These are phyloP conservation scores for Drosophila ochracea DNA, from an alignment of 2,888 invertebrate species.

Conservation along the genomic window DNA sequence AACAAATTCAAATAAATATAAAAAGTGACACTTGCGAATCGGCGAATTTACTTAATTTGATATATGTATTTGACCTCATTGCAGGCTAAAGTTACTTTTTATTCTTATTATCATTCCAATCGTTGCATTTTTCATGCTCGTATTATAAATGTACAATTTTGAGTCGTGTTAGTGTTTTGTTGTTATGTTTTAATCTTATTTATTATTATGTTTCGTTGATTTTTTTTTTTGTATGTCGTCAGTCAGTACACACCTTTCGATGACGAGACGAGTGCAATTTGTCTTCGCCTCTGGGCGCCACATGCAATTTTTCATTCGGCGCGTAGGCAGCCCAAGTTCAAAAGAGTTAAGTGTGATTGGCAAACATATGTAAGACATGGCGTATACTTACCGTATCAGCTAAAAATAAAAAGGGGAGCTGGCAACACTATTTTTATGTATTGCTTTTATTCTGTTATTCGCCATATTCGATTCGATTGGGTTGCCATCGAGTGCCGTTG, in stretches of 20 bases:
- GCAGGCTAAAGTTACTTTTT: constrained; percentile 25
- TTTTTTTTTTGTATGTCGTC: constrained; percentile 13
- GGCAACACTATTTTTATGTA: not conserved
- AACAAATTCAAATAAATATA: constrained; percentile 64
- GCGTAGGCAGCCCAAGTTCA: constrained; percentile 71
- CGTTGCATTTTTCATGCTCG: constrained; percentile 38
- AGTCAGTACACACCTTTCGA: constrained; percentile 62
- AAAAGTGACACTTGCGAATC: constrained; percentile 75
- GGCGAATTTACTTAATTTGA: constrained; percentile 51
- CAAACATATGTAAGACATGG: constrained; percentile 54
- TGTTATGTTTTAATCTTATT: constrained; percentile 4
- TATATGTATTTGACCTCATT: constrained; percentile 74
- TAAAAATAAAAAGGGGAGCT: constrained; percentile 4
- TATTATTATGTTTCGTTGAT: constrained; percentile 1
- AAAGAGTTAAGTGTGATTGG: constrained; percentile 64
- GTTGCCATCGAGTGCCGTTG: constrained; percentile 24
- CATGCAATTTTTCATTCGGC: constrained; percentile 64
- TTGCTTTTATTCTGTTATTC: not conserved
- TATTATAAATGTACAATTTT: constrained; percentile 43
- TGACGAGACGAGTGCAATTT: constrained; percentile 73
- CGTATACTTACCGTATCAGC: constrained; percentile 51
- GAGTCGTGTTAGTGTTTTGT: constrained; percentile 18
- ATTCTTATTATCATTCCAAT: constrained; percentile 40
- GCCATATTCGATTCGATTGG: constrained; percentile 1
- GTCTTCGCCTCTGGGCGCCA: constrained; percentile 71